phyloP scores from a whole-genome alignment of 2,113 vertebrate species.

The Notiomystis cincta region DNA sequence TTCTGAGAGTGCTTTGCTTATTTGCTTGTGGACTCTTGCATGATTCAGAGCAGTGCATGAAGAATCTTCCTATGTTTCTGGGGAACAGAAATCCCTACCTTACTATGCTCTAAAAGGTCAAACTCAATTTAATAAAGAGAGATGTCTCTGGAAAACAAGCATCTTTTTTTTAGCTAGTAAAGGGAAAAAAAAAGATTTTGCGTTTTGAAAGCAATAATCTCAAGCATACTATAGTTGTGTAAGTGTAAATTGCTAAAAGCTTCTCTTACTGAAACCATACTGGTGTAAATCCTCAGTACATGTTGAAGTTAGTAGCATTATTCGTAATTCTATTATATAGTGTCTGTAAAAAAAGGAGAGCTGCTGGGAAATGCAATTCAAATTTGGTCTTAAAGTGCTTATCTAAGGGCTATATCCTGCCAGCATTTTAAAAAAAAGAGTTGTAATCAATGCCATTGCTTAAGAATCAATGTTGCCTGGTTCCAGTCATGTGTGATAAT shows the following conservation, averaged over 20 bases:
- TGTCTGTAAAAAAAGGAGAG: background rate
- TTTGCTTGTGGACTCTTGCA: background rate
- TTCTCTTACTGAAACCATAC: background rate
- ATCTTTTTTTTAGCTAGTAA: background rate
- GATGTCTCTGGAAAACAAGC: background rate
- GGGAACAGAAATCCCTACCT: background rate
- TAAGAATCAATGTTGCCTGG: slow-evolving; percentile 33
- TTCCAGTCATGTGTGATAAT: background rate
- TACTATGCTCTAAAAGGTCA: slow-evolving; percentile 1
- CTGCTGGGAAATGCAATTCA: slow-evolving; percentile 36
- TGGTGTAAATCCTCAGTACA: background rate
- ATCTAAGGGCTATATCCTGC: background rate
- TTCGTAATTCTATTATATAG: slow-evolving; percentile 5
- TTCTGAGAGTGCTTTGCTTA: background rate
- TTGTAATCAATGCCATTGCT: slow-evolving; percentile 30
- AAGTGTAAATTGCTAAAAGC: slow-evolving; percentile 8
- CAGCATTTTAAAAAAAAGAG: slow-evolving; percentile 5
- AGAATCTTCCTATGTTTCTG: background rate
- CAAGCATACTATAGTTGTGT: background rate
- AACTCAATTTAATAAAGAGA: slow-evolving; percentile 3
- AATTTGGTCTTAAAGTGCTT: slow-evolving; percentile 21
- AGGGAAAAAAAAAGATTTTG: background rate
- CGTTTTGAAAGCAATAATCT: background rate
- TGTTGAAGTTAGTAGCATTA: background rate
- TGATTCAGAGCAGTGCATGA: background rate